Base-by-base conservation (phyloP, 2,113 vertebrate species). In the Antechinus flavipes region DNA sequence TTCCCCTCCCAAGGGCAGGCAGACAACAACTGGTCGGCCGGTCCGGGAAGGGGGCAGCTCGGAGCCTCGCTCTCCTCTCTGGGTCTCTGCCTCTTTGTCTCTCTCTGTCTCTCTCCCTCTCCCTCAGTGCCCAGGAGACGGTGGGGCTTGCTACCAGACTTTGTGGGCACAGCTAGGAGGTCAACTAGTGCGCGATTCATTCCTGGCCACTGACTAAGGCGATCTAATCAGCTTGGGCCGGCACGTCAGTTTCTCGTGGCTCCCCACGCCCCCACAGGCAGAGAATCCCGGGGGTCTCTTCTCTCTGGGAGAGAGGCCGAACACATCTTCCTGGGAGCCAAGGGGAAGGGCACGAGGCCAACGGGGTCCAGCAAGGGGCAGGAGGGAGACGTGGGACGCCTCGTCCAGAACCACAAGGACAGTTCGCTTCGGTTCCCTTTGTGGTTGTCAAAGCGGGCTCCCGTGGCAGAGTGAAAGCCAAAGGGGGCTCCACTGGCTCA, bases 1-100 rank as follows among this genome's bases (percentile, higher is more conserved):
- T 94, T 84, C 56, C 89, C 96, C 94, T 95, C 91, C 94, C 96
- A 97, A 98, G 95, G 97, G 95, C 96, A 94, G 91, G 35, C 92
- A 95, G 95, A 97, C 97, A 96, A n/a, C 96, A 95, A 84, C 16
- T 42, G 68, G 68, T 19, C 68, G 22, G 16, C 68, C 42, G 68
- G n/a, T 42, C 68, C n/a, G 42, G 68, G n/a, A 84, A 84, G n/a
- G 68, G 68, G 68, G n/a, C 68, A 84, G 68, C 68, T 84, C 0
- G 2, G 16, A 84, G 16, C 16, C 61, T 30, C 10, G 2, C 2
- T 30, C 56, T 58, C 56, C 27, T 30, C 9, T 3, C 10, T 12
- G 26, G 5, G 5, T 58, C 26, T 30, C 26, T 49, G 49, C 49
- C 7, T 49, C 49, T 49, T 49, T 49, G 49, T 49, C 49, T 49